Evolutionary conservation across 2,888 invertebrate species (phyloP).

Genomic region (Leucoma salicis): DNA sequence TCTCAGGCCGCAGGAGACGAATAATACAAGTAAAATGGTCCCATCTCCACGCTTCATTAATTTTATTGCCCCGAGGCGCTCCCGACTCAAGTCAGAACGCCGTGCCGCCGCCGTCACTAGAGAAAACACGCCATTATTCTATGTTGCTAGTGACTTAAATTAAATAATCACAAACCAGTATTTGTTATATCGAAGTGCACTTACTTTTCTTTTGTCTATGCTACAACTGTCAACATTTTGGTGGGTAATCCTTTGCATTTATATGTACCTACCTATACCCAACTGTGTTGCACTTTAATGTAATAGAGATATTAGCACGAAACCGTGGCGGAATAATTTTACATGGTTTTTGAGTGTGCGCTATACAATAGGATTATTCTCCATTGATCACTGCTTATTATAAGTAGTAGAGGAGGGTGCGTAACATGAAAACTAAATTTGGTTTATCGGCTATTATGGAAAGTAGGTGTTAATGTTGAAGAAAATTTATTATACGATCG

Average conservation of each 20-base stretch:
- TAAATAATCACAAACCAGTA: conserved; percentile 78
- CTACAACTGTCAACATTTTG: conserved; percentile 75
- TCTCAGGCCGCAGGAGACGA: conserved; percentile 80
- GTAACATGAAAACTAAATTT: conserved; percentile 82
- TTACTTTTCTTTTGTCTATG: conserved; percentile 67
- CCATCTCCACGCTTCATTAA: conserved; percentile 82
- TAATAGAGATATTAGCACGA: conserved; percentile 79
- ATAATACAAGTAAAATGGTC: conserved; percentile 83
- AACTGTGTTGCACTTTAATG: conserved; percentile 46
- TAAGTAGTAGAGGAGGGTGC: conserved; percentile 77
- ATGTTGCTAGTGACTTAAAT: conserved; percentile 76
- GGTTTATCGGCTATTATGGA: conserved; percentile 82
- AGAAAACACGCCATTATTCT: conserved; percentile 78
- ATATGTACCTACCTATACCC: conserved; percentile 31
- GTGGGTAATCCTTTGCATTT: conserved; percentile 71
- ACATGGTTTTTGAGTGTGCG: conserved; percentile 76
- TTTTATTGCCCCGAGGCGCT: conserved; percentile 81
- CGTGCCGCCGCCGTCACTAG: conserved; percentile 44
- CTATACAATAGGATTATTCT: conserved; percentile 80
- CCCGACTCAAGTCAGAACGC: conserved; percentile 63
- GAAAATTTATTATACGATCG: conserved; percentile 74
- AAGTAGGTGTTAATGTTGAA: conserved; percentile 80
- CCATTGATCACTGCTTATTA: conserved; percentile 82
- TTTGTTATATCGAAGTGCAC: conserved; percentile 63
- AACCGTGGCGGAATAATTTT: conserved; percentile 78